phyloP scores from a whole-genome alignment of 2,888 invertebrate species.

The Drosophila gaucha region DNA sequence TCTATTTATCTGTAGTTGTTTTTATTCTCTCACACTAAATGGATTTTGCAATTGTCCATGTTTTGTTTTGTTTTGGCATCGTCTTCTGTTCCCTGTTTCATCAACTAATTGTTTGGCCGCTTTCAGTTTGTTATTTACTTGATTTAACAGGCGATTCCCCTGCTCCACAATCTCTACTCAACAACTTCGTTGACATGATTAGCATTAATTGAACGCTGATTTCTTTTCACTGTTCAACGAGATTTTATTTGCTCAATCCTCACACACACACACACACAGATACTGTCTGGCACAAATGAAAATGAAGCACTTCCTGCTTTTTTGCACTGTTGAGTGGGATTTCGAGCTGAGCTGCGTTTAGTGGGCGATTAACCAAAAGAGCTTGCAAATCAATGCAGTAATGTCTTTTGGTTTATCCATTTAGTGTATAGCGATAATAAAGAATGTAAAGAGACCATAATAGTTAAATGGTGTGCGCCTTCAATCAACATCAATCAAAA shows the following conservation, averaged over 20 bases:
- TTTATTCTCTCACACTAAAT: conserved; percentile 27
- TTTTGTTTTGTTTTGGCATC: conserved; percentile 35
- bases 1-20: background rate
- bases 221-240: conserved; percentile 44
- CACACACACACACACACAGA: background rate
- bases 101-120: conserved; percentile 64
- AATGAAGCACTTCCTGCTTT: conserved; percentile 18
- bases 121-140: conserved; percentile 61
- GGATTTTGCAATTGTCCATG: conserved; percentile 56
- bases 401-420: conserved; percentile 2
- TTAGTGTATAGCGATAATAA: background rate
- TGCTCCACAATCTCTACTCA: background rate
- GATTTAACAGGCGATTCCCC: conserved; percentile 39
- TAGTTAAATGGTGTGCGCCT: conserved; percentile 23
- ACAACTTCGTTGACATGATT: conserved; percentile 63
- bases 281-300: conserved; percentile 5
- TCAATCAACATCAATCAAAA: conserved; percentile 25
- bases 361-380: conserved; percentile 41
- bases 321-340: conserved; percentile 10
- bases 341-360: conserved; percentile 45
- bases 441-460: background rate
- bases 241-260: conserved; percentile 40
- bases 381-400: conserved; percentile 28
- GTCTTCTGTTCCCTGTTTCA: conserved; percentile 19
- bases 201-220: conserved; percentile 73